Percentiles rank a stretch among this genome's conserved stretches.
Conservation (phyloP, 2,797 vertebrate genomes). For the Esox lucius region DNA sequence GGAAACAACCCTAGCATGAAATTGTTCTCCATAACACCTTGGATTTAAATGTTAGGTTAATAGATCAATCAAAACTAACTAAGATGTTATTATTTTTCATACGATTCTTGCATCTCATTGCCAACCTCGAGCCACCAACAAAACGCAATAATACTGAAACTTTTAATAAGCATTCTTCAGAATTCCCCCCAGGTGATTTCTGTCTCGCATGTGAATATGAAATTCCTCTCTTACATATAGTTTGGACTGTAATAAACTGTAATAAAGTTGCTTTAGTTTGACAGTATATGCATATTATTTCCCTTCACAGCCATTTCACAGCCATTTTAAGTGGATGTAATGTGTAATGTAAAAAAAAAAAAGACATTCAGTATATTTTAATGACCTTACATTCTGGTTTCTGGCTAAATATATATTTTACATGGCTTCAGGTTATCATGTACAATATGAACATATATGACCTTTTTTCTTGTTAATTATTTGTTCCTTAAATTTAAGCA, state of each 20-base stretch:
- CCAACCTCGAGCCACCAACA: constrained; percentile 71
- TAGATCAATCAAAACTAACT: constrained; percentile 56
- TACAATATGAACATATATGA: neutral
- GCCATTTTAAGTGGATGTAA: neutral
- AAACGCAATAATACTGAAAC: constrained; percentile 75
- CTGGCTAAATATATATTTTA: neutral
- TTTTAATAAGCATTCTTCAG: constrained; percentile 74
- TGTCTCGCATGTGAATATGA: constrained; percentile 62
- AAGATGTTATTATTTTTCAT: constrained; percentile 61
- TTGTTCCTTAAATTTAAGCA: neutral
- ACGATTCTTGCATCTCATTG: constrained; percentile 56
- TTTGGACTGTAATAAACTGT: constrained; percentile 11
- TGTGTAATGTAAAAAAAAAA: neutral
- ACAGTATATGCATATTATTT: constrained; percentile 66
- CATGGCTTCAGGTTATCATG: neutral
- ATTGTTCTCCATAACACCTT: constrained; percentile 41
- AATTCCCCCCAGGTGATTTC: constrained; percentile 61
- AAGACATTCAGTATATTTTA: neutral
- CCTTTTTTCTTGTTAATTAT: neutral
- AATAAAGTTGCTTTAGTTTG: constrained; percentile 59
- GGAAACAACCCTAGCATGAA: constrained; percentile 45
- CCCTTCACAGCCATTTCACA: constrained; percentile 42
- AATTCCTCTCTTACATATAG: constrained; percentile 55
- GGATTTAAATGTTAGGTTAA: constrained; percentile 56
- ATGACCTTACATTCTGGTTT: neutral